These are phyloP conservation scores for Trypoxylus dichotomus DNA, from an alignment of 1,140 invertebrate genomes.

Conservation along the genomic window DNA sequence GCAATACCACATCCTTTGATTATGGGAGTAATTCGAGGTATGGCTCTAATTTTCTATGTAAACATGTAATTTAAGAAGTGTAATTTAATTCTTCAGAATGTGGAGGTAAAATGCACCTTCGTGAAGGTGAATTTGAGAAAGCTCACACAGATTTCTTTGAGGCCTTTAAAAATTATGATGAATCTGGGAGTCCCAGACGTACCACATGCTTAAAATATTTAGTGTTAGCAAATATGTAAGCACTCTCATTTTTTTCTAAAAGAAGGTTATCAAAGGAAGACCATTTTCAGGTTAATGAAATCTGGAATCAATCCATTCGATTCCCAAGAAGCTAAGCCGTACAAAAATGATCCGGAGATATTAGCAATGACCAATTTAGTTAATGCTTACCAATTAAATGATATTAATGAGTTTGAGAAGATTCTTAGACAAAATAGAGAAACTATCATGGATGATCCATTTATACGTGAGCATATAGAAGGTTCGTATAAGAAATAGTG, in stretches of 20 bases:
- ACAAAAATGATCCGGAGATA: conserved; percentile 99
- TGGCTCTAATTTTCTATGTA: background rate
- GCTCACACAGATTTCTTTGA: conserved; percentile 99
- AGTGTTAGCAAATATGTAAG: conserved; percentile 93
- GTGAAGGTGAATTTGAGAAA: conserved; percentile 98
- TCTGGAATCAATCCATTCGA: conserved; percentile 99
- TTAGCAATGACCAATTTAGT: conserved; percentile 99
- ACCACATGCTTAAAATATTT: conserved; percentile 99
- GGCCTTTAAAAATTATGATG: conserved; percentile 89
- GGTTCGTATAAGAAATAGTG: conserved; percentile 46
- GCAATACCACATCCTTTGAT: conserved; percentile 99
- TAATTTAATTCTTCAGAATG: conserved; percentile 67
- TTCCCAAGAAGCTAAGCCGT: conserved; percentile 99
- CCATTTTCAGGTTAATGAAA: conserved; percentile 74
- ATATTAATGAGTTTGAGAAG: conserved; percentile 98
- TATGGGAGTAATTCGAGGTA: conserved; percentile 92
- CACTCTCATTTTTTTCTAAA: no score
- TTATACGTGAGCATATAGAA: conserved; percentile 99
- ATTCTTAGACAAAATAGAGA: conserved; percentile 94
- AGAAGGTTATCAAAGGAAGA: no score
- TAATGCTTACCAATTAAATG: conserved; percentile 98
- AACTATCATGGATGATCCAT: conserved; percentile 99
- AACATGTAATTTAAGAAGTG: background rate
- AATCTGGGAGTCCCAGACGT: conserved; percentile 70
- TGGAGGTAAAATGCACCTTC: conserved; percentile 99